Evolutionary conservation across 2,888 invertebrate genomes (phyloP), one percentile per base, ranked within the genome.

Genomic region (Xestia sexstrigata): DNA sequence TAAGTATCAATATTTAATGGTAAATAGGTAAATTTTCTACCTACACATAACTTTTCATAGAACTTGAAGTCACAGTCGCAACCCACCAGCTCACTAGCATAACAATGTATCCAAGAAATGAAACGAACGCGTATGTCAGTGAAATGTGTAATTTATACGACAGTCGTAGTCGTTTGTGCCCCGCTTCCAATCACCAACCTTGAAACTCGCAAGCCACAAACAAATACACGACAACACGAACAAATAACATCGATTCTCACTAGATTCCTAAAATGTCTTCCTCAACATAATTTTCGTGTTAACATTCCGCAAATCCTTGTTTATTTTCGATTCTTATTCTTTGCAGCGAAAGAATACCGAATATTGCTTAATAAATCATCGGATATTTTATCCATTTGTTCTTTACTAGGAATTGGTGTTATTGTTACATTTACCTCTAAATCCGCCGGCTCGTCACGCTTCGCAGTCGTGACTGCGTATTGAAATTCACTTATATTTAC

Each of bases 71-170:
- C 17, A 73, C 26, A 35, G 62, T 60, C 20, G 39, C n/a, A 62
- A 60, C 76, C 62, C 70, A 58, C 77, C 76, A 86, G 77, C 69
- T 74, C 76, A 58, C 45, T 74, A 75, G 60, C 66, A 81, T 82
- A 76, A 73, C 58, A 80, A 83, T 87, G 65, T 69, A 58, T 72
- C 71, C 20, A 69, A 81, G 55, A 73, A 79, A 84, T 73, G 75
- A 82, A 84, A 71, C 80, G 74, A 84, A 82, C 82, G 74, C 87
- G 88, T 89, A 88, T 85, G 83, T 84, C 87, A 83, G 79, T 79
- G 67, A 78, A 87, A 90, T 83, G 76, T 76, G 81, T 84, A 89
- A 90, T 89, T 90, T 90, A 91, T 91, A 84, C 88, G 85, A 86
- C 73, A 78, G 76, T 70, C 74, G 63, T 87, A 75, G 76, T 70